These are phyloP conservation scores for Acanthosepion esculentum DNA, from an alignment of 2,888 invertebrate species.

Conservation along the genomic window DNA sequence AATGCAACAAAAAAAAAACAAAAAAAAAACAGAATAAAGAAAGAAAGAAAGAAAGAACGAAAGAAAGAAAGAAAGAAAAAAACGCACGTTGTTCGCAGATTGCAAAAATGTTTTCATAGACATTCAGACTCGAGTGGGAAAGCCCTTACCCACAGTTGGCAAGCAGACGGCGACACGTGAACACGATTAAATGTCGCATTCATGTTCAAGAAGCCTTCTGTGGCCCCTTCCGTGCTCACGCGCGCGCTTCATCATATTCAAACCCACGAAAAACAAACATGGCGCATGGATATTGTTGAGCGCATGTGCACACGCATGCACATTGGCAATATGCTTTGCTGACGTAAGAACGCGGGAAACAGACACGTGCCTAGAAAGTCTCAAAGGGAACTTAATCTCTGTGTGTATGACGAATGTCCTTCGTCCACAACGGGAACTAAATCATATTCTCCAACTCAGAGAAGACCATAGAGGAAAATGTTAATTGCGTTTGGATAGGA, in stretches of 20 bases:
- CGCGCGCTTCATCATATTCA: not conserved
- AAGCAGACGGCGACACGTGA: not conserved
- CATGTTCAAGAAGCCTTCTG: not conserved
- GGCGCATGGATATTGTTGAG: not conserved
- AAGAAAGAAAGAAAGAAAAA: not conserved
- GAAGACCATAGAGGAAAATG: no score
- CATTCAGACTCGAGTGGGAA: not conserved
- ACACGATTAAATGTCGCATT: not conserved
- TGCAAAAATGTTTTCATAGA: not conserved
- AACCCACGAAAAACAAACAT: not conserved
- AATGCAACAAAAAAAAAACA: not conserved
- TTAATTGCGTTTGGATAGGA: not conserved
- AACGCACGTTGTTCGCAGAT: not conserved
- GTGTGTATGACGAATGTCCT: not conserved
- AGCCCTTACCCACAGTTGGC: not conserved
- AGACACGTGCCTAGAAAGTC: not conserved
- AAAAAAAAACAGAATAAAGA: not conserved
- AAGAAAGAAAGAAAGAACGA: not conserved
- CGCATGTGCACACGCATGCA: not conserved
- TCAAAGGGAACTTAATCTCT: not conserved
- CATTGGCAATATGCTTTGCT: not conserved
- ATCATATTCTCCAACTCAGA: not conserved
- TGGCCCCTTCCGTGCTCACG: not conserved
- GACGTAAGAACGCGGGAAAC: not conserved
- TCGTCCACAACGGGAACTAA: not conserved